A percentile compares a stretch with the other conserved stretches of the same genome.
Conservation (phyloP, 2,113 vertebrate species). For the Parus major region DNA sequence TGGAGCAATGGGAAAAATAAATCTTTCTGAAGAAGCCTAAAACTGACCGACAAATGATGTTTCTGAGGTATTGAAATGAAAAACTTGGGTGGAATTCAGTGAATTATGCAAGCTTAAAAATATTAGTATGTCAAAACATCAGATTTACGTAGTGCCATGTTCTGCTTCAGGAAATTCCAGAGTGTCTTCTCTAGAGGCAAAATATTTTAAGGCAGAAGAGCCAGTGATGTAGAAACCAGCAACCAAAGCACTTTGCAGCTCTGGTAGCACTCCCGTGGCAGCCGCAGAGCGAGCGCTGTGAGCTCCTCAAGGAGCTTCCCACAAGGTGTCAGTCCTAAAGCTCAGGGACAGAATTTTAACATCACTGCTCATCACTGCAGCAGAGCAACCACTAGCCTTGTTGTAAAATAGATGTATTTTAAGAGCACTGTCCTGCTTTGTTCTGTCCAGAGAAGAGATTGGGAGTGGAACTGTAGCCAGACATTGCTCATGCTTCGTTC, state of each 20-base stretch:
- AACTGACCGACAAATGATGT: neutral
- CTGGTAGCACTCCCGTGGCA: accelerated
- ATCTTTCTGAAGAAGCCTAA: neutral
- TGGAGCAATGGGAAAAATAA: neutral
- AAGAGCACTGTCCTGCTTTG: neutral
- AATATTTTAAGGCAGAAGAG: neutral
- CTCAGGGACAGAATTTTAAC: neutral
- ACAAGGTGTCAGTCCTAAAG: neutral
- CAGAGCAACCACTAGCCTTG: neutral
- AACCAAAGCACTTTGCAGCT: neutral
- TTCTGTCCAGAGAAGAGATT: neutral
- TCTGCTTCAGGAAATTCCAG: neutral
- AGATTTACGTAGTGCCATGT: neutral
- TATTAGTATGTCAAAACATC: neutral
- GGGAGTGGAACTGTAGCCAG: neutral
- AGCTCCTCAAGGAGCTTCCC: neutral
- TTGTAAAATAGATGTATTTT: neutral
- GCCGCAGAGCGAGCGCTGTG: accelerated
- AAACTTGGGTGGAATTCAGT: neutral
- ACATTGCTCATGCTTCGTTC: accelerated
- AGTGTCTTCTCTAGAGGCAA: neutral
- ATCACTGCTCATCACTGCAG: neutral
- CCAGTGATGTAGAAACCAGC: neutral
- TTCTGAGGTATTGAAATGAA: neutral
- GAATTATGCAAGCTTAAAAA: neutral